These are phyloP conservation scores for Polyommatus icarus DNA, from an alignment of 2,888 invertebrate species.

Conservation along the genomic window DNA sequence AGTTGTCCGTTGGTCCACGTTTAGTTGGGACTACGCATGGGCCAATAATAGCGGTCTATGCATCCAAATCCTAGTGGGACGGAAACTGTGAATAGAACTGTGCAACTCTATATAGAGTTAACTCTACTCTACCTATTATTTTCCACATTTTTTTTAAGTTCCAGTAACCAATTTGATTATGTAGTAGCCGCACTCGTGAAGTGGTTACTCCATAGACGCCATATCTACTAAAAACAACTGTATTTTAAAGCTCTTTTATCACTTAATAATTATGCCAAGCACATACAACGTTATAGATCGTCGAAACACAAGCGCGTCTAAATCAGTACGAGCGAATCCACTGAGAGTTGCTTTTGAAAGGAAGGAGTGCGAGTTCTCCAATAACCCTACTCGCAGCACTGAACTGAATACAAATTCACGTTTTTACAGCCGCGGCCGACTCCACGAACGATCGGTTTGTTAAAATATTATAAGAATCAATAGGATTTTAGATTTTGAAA, in stretches of 20 bases:
- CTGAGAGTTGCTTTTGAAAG: conserved; percentile 41
- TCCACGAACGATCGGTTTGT: conserved; percentile 30
- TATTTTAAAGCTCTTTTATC: neutral
- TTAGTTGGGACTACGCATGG: too few species aligned
- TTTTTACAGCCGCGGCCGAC: conserved; percentile 36
- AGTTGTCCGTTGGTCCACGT: too few species aligned
- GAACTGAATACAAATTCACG: conserved; percentile 43
- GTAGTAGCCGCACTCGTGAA: neutral
- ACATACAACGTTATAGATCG: conserved; percentile 16
- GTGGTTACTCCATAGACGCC: neutral
- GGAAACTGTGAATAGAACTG: too few species aligned
- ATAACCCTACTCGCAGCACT: conserved; percentile 39
- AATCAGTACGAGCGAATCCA: conserved; percentile 37
- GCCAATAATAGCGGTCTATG: too few species aligned
- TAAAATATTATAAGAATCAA: conserved; percentile 22
- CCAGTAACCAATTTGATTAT: neutral
- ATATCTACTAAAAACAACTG: neutral
- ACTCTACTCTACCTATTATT: too few species aligned
- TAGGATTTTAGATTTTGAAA: neutral
- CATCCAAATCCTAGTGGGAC: too few species aligned
- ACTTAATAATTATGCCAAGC: neutral
- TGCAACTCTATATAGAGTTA: too few species aligned
- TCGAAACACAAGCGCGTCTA: conserved; percentile 22
- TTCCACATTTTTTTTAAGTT: neutral
- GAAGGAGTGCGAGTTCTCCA: conserved; percentile 43